These are phyloP conservation scores for Cyanoderma ruficeps DNA, from an alignment of 2,113 vertebrate genomes.

Conservation along the genomic window DNA sequence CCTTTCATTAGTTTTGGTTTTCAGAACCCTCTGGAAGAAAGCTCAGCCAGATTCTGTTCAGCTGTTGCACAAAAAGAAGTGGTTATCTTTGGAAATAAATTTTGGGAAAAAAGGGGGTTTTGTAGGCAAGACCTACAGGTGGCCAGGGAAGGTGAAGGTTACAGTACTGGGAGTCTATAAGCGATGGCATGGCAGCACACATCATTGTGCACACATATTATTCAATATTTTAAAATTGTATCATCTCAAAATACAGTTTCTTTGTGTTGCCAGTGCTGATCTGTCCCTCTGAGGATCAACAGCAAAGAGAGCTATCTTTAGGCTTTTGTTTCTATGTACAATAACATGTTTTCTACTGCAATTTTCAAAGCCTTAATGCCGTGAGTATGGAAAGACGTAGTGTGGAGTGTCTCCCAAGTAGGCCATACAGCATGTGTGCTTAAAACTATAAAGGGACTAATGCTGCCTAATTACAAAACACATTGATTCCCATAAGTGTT, in stretches of 20 bases:
- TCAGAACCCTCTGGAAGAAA: not conserved
- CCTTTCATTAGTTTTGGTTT: not conserved
- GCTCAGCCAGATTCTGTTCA: not conserved
- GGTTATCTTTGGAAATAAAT: not conserved
- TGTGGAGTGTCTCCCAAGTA: not conserved
- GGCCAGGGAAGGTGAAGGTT: accelerated
- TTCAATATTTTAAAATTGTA: not conserved
- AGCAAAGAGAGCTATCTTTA: not conserved
- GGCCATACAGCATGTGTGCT: accelerated
- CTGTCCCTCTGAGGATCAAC: not conserved
- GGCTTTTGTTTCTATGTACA: not conserved
- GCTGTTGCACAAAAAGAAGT: not conserved
- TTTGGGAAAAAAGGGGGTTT: not conserved
- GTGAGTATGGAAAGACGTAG: not conserved
- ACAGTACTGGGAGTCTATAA: not conserved
- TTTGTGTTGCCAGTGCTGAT: not conserved
- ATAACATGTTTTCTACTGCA: not conserved
- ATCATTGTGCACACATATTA: not conserved
- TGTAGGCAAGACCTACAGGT: not conserved
- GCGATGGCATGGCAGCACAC: not conserved
- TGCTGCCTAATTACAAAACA: not conserved
- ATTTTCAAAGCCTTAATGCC: not conserved
- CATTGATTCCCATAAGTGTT: not conserved
- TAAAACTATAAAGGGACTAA: not conserved
- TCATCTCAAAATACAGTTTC: not conserved